Evolutionary conservation across 2,113 vertebrate species (phyloP).

Genomic region (Dipodomys merriami): DNA sequence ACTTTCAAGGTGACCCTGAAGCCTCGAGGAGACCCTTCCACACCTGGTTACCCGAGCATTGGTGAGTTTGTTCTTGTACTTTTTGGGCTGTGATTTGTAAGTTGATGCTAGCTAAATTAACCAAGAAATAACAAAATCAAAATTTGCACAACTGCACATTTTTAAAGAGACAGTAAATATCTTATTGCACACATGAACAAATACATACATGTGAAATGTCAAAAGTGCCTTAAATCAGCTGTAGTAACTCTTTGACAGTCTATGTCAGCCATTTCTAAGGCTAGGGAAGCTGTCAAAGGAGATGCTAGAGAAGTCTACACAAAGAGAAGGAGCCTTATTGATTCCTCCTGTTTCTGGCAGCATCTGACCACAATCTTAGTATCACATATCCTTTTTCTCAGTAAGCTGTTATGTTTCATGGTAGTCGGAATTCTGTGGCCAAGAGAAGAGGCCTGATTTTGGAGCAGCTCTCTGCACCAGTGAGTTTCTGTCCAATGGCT

Average conservation of each 20-base stretch:
- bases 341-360: neutral
- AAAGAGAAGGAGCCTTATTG: neutral
- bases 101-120: neutral
- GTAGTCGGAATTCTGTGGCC: neutral
- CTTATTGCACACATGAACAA: neutral
- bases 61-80: conserved; percentile 84
- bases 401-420: neutral
- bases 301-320: neutral
- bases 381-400: neutral
- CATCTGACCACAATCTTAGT: neutral
- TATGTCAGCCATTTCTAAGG: neutral
- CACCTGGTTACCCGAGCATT: conserved; percentile 87
- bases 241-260: neutral
- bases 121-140: neutral
- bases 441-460: neutral
- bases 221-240: neutral
- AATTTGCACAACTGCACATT: neutral
- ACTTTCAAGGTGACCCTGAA: conserved; percentile 94
- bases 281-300: neutral
- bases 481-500: conserved; percentile 12
- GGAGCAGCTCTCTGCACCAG: neutral
- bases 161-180: neutral
- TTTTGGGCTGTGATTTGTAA: neutral
- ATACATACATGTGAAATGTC: neutral
- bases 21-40: conserved; percentile 91